Percentiles rank a stretch among this genome's conserved stretches.
phyloP scores from a whole-genome alignment of 2,888 invertebrate species.

The Coleophora deauratella region DNA sequence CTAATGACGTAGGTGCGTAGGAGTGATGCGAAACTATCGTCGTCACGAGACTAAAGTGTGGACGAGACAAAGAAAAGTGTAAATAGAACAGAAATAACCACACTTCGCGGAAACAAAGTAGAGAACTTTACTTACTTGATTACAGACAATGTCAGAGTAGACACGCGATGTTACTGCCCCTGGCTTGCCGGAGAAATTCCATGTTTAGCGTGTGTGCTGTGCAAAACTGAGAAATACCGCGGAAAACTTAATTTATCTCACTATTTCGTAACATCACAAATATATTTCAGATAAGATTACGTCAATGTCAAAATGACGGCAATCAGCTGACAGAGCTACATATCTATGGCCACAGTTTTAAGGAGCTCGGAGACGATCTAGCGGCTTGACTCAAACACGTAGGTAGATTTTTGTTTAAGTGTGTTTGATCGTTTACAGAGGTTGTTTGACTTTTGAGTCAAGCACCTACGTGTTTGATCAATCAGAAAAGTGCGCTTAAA shows the following conservation, averaged over 20 bases:
- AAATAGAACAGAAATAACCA: no score
- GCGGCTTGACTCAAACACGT: no score
- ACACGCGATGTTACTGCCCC: no score
- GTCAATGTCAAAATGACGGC: slow-evolving; percentile 8
- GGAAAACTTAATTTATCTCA: slow-evolving; percentile 28
- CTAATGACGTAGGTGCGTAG: neutral
- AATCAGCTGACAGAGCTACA: slow-evolving; percentile 21
- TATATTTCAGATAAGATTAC: neutral
- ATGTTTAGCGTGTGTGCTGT: slow-evolving; percentile 21
- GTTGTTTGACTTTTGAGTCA: no score
- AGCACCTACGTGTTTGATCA: no score
- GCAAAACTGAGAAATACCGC: slow-evolving; percentile 21
- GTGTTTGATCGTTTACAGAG: no score
- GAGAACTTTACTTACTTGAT: neutral
- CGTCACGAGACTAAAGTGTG: neutral
- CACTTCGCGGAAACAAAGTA: slow-evolving; percentile 6
- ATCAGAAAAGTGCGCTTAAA: no score
- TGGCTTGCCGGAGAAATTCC: slow-evolving; percentile 16
- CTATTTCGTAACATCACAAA: slow-evolving; percentile 42
- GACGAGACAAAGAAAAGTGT: neutral
- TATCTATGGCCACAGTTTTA: neutral
- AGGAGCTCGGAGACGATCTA: neutral
- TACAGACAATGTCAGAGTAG: neutral
- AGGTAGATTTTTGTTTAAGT: no score
- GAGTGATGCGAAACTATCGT: neutral